A percentile compares a stretch with the other conserved stretches of the same genome.
Conservation (phyloP, 2,797 vertebrate genomes). For the Gymnodraco acuticeps region DNA sequence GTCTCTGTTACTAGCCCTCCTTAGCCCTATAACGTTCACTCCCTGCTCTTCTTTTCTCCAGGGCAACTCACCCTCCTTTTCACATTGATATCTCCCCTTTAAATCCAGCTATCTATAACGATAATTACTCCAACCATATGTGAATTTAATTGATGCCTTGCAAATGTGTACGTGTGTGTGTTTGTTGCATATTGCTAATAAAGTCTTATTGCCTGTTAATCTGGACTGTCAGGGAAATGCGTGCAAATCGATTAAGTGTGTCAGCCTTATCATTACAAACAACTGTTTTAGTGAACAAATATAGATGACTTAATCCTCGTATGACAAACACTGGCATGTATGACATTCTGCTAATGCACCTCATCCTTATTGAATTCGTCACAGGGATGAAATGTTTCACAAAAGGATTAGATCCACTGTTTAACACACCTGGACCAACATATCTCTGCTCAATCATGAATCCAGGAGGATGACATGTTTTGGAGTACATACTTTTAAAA, state of each 20-base stretch:
- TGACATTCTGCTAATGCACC: constrained; percentile 64
- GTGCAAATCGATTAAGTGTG: constrained; percentile 71
- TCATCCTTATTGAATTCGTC: constrained; percentile 74
- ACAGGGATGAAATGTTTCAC: constrained; percentile 47
- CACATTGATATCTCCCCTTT: constrained; percentile 69
- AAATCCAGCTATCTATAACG: constrained; percentile 78
- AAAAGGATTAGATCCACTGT: constrained; percentile 32
- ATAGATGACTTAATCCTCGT: constrained; percentile 65
- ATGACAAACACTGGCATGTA: constrained; percentile 57
- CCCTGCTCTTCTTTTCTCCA: constrained; percentile 73
- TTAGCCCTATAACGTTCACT: constrained; percentile 69
- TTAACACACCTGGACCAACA: constrained; percentile 9
- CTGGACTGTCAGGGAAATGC: constrained; percentile 68
- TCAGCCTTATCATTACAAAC: constrained; percentile 67
- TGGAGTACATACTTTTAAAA: not conserved
- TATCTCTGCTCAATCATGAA: constrained; percentile 1
- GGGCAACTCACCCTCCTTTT: constrained; percentile 69
- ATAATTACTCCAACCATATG: constrained; percentile 84
- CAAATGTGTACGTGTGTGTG: constrained; percentile 83
- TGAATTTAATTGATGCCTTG: constrained; percentile 77
- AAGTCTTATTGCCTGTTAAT: constrained; percentile 76
- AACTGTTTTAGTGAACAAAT: constrained; percentile 68
- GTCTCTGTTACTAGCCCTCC: constrained; percentile 75
- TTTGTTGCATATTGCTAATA: constrained; percentile 69
- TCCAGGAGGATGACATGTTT: not conserved